Evolutionary conservation across 2,113 vertebrate species (phyloP), one percentile per base, ranked within the genome.

Genomic region (Hyaena hyaena): DNA sequence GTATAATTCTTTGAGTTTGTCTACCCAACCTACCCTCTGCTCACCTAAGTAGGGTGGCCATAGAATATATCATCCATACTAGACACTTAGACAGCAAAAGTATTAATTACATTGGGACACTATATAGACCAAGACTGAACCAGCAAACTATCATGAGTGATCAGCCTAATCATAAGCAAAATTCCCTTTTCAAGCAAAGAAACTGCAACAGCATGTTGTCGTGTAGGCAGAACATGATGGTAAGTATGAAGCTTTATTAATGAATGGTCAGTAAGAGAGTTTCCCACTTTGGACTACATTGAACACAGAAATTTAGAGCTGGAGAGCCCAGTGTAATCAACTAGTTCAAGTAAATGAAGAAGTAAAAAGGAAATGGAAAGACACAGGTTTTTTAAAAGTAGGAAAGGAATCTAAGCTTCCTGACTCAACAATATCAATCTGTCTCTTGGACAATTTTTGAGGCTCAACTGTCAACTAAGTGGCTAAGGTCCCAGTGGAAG

Each of bases 141-240:
- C 73, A 76, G n/a, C 43, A 63, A 74, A 81, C 31, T 31, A 77
- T 2, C 43, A 14, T 45, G 17, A 80, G 39, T 33, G 15, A 55
- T 84, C 53, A 61, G 4, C 31, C 28, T 81, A 82, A 26, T 77
- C 19, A 33, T 35, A 48, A 48, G 7, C 23, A 87, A 94, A 86
- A 89, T 86, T 79, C 24, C 10, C 50, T 80, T 94, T 94, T 74
- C 15, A 55, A 87, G 93, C 17, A 92, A 55, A 88, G 19, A 80
- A 90, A 43, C 10, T 8, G 17, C 24, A 43, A 31, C 45, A 66
- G 10, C 33, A 48, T 31, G 10, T 16, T 61, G n/a, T 84, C 45
- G 58, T 63, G 10, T 31, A 85, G 17, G 23, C 28, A 94, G 80
- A 86, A 7, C 1, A 2, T 55, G 61, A 66, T 26, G n/a, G 81